Percentiles rank a stretch among this genome's conserved stretches.
These are phyloP conservation scores for Phylloscopus whistleri DNA, from an alignment of 2,113 vertebrate genomes.

Conservation along the genomic window DNA sequence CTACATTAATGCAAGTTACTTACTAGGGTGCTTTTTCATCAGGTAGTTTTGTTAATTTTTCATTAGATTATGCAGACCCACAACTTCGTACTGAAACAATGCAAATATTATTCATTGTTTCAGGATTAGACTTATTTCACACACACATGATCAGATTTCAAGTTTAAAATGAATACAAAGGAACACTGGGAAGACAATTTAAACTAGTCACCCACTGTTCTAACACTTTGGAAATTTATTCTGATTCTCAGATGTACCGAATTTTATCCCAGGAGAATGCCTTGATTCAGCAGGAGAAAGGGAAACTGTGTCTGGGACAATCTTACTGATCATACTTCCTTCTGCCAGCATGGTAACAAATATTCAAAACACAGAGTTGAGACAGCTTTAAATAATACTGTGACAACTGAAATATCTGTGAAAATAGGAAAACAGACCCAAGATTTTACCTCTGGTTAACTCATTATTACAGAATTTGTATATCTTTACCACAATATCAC, in stretches of 20 bases:
- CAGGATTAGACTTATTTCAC: background rate
- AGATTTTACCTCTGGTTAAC: background rate
- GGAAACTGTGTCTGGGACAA: background rate
- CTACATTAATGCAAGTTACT: background rate
- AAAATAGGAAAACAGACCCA: background rate
- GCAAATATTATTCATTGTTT: background rate
- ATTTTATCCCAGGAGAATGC: background rate
- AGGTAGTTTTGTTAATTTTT: background rate
- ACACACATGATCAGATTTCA: background rate
- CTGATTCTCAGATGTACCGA: background rate
- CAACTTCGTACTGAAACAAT: background rate
- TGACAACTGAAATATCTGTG: background rate
- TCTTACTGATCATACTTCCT: background rate
- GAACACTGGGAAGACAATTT: background rate
- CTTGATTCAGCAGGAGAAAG: background rate
- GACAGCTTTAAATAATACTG: background rate
- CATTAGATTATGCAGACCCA: background rate
- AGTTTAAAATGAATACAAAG: background rate
- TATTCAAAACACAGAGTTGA: background rate
- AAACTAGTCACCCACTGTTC: background rate
- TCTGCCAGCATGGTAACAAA: background rate
- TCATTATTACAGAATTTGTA: background rate
- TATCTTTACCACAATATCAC: background rate
- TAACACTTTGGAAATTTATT: background rate
- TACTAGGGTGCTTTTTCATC: background rate